Evolutionary conservation across 2,888 invertebrate genomes (phyloP).

Genomic region (Mimumesa dahlbomi): DNA sequence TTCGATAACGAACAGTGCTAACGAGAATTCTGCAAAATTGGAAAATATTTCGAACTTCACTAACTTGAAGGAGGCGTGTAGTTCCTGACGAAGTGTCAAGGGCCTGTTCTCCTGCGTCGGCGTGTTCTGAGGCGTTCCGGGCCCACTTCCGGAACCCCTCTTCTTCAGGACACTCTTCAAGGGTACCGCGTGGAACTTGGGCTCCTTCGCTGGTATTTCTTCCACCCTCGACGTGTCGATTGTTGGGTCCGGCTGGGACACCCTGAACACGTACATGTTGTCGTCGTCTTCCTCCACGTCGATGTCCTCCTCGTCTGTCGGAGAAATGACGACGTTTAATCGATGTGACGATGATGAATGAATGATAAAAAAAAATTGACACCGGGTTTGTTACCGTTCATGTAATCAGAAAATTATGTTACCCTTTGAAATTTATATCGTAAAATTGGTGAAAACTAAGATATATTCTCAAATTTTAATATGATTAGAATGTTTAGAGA

Average conservation of each 20-base stretch:
- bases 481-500: no score
- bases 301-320: slow-evolving; percentile 84
- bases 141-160: slow-evolving; percentile 84
- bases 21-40: background rate
- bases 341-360: no score
- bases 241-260: slow-evolving; percentile 84
- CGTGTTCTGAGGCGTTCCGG: slow-evolving; percentile 86
- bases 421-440: no score
- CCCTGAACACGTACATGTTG: slow-evolving; percentile 82
- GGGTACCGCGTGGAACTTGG: slow-evolving; percentile 94
- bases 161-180: slow-evolving; percentile 96
- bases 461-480: no score
- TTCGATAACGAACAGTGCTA: slow-evolving; percentile 6
- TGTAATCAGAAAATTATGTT: no score
- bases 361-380: no score
- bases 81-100: slow-evolving; percentile 87
- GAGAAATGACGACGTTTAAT: no score
- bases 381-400: no score
- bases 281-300: slow-evolving; percentile 85
- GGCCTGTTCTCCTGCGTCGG: slow-evolving; percentile 87
- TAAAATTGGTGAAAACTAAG: no score
- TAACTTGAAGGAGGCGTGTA: slow-evolving; percentile 91
- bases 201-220: slow-evolving; percentile 96
- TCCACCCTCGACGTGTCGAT: slow-evolving; percentile 93
- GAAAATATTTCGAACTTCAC: slow-evolving; percentile 71